A percentile compares a stretch with the other conserved stretches of the same genome.
These are phyloP conservation scores for Chaenocephalus aceratus DNA, from an alignment of 2,113 vertebrate genomes.

Conservation along the genomic window DNA sequence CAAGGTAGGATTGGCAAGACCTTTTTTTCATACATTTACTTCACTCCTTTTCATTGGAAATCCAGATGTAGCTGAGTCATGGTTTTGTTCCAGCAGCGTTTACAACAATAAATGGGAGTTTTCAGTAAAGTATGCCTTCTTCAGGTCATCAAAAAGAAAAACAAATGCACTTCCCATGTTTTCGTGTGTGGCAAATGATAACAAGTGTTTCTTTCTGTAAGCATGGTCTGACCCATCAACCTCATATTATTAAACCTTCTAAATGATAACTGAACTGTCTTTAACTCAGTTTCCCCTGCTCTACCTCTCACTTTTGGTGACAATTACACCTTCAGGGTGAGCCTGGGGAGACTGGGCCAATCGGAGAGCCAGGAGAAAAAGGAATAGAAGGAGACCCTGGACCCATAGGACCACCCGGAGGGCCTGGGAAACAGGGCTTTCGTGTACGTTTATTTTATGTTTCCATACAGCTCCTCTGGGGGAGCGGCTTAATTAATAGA, in stretches of 20 bases:
- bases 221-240: not conserved
- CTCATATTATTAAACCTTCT: not conserved
- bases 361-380: conserved; percentile 92
- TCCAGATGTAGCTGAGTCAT: no score
- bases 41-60: not conserved
- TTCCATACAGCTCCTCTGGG: not conserved
- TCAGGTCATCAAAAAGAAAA: no score
- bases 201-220: not conserved
- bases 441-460: conserved; percentile 82
- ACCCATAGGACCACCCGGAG: conserved; percentile 83
- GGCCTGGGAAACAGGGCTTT: conserved; percentile 87
- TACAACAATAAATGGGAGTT: not conserved
- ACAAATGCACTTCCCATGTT: no score
- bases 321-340: conserved; percentile 84
- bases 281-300: not conserved
- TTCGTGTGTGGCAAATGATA: no score
- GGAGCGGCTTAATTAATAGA: not conserved
- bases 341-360: conserved; percentile 86
- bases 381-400: conserved; percentile 88
- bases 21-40: not conserved
- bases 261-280: not conserved
- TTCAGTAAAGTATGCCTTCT: not conserved
- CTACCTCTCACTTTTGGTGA: not conserved
- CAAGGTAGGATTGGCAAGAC: conserved; percentile 86
- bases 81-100: no score